Base-by-base conservation (phyloP, 2,888 invertebrate species). In the Apotomis turbidana region DNA sequence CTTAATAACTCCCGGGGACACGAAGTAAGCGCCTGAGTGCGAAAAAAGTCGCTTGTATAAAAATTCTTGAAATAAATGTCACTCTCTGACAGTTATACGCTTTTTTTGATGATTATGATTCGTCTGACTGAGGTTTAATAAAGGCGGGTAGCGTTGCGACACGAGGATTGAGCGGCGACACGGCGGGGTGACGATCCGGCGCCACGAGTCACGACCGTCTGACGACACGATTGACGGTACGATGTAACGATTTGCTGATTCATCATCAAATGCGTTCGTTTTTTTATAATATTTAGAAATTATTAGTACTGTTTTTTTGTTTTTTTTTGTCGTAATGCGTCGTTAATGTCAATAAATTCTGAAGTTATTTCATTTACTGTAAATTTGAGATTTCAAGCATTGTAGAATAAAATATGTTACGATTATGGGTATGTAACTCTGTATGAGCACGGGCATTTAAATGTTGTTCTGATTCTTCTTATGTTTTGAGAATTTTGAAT, bases 61-160 rank as follows among this genome's bases (percentile, higher is more conserved):
- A 55, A 38, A 66, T 36, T 54, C 27, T 55, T 66, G 49, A 60
- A 71, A 71, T 55, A 15, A 60, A 60, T 66, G 71, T 49, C 66
- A 4, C 46, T 44, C 52, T 46, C 44, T 52, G 58, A 55, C 69
- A 57, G 62, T 54, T 49, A 55, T 67, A 60, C 60, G 66, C 62
- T 54, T 59, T 44, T 41, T 55, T 66, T 71, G 60, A 61, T 49
- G 38, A 36, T 70, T 64, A 66, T 64, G 54, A 54, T 13, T 70
- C 63, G 13, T 46, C 68, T 51, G 59, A 38, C 66, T 61, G 66
- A 61, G 60, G 55, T 67, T 55, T 71, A 58, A 71, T 66, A 66
- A 49, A 66, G 54, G 57, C 46, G 49, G 49, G 52, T 54, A 6
- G 60, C 66, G 66, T 15, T 54, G 13, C 52, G 70, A 58, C 27